Base-by-base conservation (phyloP, 2,797 vertebrate genomes). In the Falco berigora region DNA sequence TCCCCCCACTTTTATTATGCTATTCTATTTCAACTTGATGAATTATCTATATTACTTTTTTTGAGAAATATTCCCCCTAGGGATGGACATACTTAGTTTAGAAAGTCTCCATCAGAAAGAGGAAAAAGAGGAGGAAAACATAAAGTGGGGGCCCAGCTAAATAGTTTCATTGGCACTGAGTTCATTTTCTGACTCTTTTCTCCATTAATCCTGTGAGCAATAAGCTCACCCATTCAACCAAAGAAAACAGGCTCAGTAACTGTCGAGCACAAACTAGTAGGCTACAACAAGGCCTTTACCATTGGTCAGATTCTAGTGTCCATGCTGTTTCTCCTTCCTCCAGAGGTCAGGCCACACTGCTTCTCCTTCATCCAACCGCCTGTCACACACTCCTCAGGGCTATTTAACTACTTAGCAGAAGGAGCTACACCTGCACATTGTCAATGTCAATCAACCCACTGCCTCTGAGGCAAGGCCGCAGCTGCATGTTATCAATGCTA, bases 11-110 rank as follows among this genome's bases (percentile, higher is more conserved):
- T 94, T 95, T 96, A 96, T 95, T 95, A 85, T 91, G 64, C 86
- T 95, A 85, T 90, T 95, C 85, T 95, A 76, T 93, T 96, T 96
- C 95, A 92, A 69, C 20, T 82, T 95, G 92, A 97, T 97, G 88
- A 97, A 96, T 96, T 95, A 91, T 92, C 68, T 88, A 36, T 90
- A 91, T 88, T 87, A 56, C 23, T 34, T 89, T 96, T 93, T 91
- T 96, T 85, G 78, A 88, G 83, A 94, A 92, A 91, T 55, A 52
- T 79, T 94, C 59, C 86, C 91, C 74, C 87, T 74, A 94, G 90
- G 74, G 52, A 81, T 34, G 44, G 76, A 53, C 66, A 68, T 44
- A 83, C 55, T 91, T 88, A 50, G 64, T 82, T 95, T 83, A 74
- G 55, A 91, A 95, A 88, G 55, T 94, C 96, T 93, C 56, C 56